A percentile compares a stretch with the other conserved stretches of the same genome.
Evolutionary conservation across 1,140 invertebrate genomes (phyloP).

Genomic region (Trichonephila inaurata): DNA sequence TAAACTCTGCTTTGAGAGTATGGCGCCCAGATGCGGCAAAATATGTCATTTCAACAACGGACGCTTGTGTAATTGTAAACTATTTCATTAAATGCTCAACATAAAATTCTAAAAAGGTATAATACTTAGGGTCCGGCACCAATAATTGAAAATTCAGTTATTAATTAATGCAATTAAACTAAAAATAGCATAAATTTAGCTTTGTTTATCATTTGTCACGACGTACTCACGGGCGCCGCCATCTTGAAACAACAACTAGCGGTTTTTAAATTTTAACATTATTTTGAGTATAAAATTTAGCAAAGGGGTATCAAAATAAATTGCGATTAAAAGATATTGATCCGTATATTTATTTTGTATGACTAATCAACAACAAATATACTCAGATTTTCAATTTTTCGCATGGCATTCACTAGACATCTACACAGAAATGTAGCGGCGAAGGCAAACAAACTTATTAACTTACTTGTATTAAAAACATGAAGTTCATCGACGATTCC

Average conservation of each 20-base stretch:
- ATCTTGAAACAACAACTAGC: slow-evolving; percentile 69
- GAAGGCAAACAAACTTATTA: slow-evolving; percentile 45
- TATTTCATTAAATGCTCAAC: neutral
- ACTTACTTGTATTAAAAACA: slow-evolving; percentile 97
- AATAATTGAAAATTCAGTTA: neutral
- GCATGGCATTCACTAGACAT: neutral
- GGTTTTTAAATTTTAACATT: neutral
- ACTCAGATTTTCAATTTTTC: neutral
- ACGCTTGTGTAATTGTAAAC: neutral
- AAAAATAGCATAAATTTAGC: neutral
- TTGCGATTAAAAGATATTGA: neutral
- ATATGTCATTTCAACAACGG: slow-evolving; percentile 61
- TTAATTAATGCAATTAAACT: neutral
- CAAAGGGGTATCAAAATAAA: neutral
- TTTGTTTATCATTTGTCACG: slow-evolving; percentile 76
- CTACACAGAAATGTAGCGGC: slow-evolving; percentile 26
- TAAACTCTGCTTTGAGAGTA: slow-evolving; percentile 71
- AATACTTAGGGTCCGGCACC: neutral
- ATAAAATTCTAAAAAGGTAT: neutral
- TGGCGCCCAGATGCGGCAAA: slow-evolving; percentile 67
- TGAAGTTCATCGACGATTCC: slow-evolving; percentile 99
- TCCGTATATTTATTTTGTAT: neutral
- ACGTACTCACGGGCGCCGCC: slow-evolving; percentile 76
- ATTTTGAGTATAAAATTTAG: neutral
- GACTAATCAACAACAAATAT: neutral